Base-by-base conservation (phyloP, 2,888 invertebrate genomes). In the Nymphalis c-album region DNA sequence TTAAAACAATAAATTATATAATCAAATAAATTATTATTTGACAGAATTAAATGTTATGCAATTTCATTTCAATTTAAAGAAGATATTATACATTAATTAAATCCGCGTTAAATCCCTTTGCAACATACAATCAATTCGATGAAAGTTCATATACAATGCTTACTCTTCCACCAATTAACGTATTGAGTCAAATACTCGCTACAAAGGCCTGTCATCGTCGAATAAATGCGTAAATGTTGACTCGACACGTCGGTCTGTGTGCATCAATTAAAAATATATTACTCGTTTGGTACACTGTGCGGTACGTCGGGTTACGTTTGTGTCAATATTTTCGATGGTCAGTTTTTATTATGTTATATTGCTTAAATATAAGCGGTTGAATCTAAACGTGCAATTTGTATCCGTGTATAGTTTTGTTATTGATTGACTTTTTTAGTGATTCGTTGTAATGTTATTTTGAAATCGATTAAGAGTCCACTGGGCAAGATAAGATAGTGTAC, bases 211-310 rank as follows among this genome's bases (percentile, higher is more conserved):
- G 85, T 84, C 86, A 84, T 84, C 85, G 86, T 77, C 78, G 80
- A 81, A 85, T 85, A 80, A 85, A 85, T 81, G 80, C 80, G 86
- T 85, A 85, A 89, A 89, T 91, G 87, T 91, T 91, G 90, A 84
- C 86, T 78, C 85, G 83, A 88, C 88, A 86, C 87, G 85, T 87
- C 80, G 85, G 81, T 75, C 78, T 81, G 85, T 83, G 84, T 86
- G 87, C 90, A 88, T 87, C 89, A 88, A 91, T 91, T 91, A 89
- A 91, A 90, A 88, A 89, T 89, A 86, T 89, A 89, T 87, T 86
- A 87, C 86, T 85, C 84, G 82, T 81, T 74, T 82, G 78, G 78
- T 77, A 82, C 80, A 84, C 48, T 61, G 60, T 66, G 60, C 53
- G 40, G 40, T 66, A 57, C 48, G 40, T 61, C 55, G 60, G 47